phyloP scores from a whole-genome alignment of 1,140 invertebrate genomes.

The Drosophila simulans region DNA sequence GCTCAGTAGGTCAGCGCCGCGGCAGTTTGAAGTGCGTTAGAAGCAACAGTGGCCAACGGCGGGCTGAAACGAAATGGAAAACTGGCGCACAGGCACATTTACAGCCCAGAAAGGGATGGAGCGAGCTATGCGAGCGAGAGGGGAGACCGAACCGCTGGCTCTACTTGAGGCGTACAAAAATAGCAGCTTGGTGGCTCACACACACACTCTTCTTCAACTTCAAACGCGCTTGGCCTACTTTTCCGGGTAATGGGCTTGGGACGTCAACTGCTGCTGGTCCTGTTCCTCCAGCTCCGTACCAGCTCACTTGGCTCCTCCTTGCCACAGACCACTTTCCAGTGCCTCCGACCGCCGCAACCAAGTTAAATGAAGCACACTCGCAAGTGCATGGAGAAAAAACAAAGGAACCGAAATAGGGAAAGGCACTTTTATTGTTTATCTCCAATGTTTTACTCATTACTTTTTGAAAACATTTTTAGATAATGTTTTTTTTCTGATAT shows the following conservation, averaged over 20 bases:
- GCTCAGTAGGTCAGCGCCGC: slow-evolving; percentile 75
- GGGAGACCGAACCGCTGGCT: slow-evolving; percentile 37
- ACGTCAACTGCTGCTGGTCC: slow-evolving; percentile 49
- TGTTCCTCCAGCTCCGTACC: slow-evolving; percentile 1
- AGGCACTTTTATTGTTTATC: too few species aligned
- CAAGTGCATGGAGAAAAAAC: background rate
- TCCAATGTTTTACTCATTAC: too few species aligned
- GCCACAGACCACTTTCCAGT: slow-evolving; percentile 26
- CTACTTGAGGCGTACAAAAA: slow-evolving; percentile 70
- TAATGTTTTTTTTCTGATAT: too few species aligned
- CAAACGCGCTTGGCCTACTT: slow-evolving; percentile 81
- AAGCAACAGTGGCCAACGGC: slow-evolving; percentile 76
- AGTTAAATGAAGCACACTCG: slow-evolving; percentile 73
- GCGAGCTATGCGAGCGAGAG: background rate
- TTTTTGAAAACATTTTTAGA: too few species aligned
- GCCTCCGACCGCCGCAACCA: slow-evolving; percentile 65
- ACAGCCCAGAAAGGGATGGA: slow-evolving; percentile 21
- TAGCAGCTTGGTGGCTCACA: slow-evolving; percentile 43
- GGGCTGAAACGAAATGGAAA: slow-evolving; percentile 43
- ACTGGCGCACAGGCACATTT: slow-evolving; percentile 24
- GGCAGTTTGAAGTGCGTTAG: slow-evolving; percentile 73
- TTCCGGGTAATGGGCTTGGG: slow-evolving; percentile 68
- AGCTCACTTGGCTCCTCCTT: slow-evolving; percentile 1
- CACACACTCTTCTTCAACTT: slow-evolving; percentile 43
- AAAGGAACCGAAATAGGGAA: background rate